These are phyloP conservation scores for Aricia agestis DNA, from an alignment of 1,140 invertebrate species.

Conservation along the genomic window DNA sequence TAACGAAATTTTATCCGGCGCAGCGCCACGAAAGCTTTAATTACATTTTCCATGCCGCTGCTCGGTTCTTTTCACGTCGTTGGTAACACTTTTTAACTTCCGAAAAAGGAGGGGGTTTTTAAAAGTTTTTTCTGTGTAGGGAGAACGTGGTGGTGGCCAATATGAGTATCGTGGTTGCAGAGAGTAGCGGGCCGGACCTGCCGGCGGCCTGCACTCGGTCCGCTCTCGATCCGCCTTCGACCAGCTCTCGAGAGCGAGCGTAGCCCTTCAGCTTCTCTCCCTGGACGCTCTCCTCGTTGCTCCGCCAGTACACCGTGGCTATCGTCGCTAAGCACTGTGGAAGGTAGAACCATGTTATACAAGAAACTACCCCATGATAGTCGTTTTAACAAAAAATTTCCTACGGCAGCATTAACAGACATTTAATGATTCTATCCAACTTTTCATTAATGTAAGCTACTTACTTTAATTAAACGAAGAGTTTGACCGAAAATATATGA, in stretches of 20 bases:
- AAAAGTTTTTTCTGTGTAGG: not conserved
- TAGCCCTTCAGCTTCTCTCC: conserved; percentile 75
- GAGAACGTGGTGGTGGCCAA: not conserved
- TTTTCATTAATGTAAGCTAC: no score
- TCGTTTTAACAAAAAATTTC: no score
- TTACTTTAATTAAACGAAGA: no score
- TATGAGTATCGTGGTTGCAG: conserved; percentile 29
- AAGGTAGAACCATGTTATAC: not conserved
- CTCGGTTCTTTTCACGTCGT: not conserved
- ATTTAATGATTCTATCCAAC: no score
- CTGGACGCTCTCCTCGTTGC: conserved; percentile 89
- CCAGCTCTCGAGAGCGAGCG: conserved; percentile 62
- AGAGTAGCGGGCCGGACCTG: conserved; percentile 38
- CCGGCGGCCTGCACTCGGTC: conserved; percentile 69
- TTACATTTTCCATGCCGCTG: not conserved
- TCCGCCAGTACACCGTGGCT: conserved; percentile 87
- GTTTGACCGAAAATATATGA: no score
- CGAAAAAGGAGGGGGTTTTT: not conserved
- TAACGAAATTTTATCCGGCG: not conserved
- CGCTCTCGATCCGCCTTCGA: conserved; percentile 61
- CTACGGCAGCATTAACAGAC: no score
- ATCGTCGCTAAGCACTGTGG: conserved; percentile 88
- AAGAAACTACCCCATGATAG: no score
- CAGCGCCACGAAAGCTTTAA: not conserved
- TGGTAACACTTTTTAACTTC: not conserved